Evolutionary conservation across 2,113 vertebrate species (phyloP).

Genomic region (rabbit (Oryctolagus cuniculus)): DNA sequence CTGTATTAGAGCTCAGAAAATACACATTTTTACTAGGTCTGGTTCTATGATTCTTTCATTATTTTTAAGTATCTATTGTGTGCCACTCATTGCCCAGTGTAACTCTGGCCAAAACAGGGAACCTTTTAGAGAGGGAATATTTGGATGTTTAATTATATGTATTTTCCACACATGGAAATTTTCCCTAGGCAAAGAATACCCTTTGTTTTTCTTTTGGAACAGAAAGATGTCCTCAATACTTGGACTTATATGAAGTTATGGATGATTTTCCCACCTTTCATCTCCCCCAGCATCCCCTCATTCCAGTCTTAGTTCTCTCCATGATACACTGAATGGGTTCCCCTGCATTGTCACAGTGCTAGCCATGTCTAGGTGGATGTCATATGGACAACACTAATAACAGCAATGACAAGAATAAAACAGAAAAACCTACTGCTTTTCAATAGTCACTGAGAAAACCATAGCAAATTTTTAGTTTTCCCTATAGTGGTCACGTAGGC

Average conservation of each 20-base stretch:
- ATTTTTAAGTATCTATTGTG: background rate
- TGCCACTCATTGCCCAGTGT: background rate
- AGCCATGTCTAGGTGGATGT: background rate
- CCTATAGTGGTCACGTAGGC: background rate
- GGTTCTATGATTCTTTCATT: background rate
- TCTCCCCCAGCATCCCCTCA: background rate
- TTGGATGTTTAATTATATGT: background rate
- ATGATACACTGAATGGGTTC: background rate
- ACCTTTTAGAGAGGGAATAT: constrained; percentile 5
- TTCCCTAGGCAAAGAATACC: background rate
- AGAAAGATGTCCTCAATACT: constrained; percentile 3
- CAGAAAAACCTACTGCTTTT: background rate
- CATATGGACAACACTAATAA: background rate
- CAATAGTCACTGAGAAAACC: background rate
- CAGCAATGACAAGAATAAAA: background rate
- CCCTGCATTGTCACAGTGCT: background rate
- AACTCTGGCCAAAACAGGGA: background rate
- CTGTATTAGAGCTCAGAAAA: background rate
- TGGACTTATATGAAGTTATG: background rate
- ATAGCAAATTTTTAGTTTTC: constrained; percentile 11
- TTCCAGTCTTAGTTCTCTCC: background rate
- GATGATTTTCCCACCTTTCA: background rate
- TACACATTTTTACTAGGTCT: background rate
- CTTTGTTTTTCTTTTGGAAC: background rate
- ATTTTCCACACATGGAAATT: background rate